These are phyloP conservation scores for Eudemis profundana DNA, from an alignment of 2,888 invertebrate genomes.

Conservation along the genomic window DNA sequence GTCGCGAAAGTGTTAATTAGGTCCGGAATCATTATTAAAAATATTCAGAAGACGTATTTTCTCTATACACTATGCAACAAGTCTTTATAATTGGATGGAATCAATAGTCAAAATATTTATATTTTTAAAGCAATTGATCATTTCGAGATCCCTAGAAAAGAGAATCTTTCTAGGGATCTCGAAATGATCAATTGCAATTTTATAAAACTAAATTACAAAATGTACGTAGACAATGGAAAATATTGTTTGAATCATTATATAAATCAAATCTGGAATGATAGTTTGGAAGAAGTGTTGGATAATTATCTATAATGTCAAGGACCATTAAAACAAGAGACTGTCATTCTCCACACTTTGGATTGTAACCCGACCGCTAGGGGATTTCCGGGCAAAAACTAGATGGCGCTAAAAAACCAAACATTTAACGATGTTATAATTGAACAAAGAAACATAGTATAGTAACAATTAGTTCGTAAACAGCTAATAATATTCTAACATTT, in stretches of 20 bases:
- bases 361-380: too few species aligned
- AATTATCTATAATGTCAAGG: neutral
- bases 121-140: neutral
- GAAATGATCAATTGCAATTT: neutral
- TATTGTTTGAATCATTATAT: neutral
- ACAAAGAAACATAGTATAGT: too few species aligned
- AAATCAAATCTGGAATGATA: slow-evolving; percentile 26
- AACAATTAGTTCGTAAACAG: too few species aligned
- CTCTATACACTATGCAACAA: slow-evolving; percentile 3
- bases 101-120: slow-evolving; percentile 28
- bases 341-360: too few species aligned
- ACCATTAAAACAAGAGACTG: too few species aligned
- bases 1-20: neutral
- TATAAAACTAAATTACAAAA: slow-evolving; percentile 20
- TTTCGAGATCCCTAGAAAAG: neutral
- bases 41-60: neutral
- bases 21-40: neutral
- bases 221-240: slow-evolving; percentile 5
- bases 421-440: too few species aligned
- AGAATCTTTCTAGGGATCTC: neutral
- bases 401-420: too few species aligned
- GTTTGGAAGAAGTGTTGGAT: slow-evolving; percentile 3
- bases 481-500: too few species aligned
- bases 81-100: slow-evolving; percentile 36
- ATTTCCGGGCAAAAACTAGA: too few species aligned